phyloP scores from a whole-genome alignment of 2,888 invertebrate genomes.

The Melanotus villosus region DNA sequence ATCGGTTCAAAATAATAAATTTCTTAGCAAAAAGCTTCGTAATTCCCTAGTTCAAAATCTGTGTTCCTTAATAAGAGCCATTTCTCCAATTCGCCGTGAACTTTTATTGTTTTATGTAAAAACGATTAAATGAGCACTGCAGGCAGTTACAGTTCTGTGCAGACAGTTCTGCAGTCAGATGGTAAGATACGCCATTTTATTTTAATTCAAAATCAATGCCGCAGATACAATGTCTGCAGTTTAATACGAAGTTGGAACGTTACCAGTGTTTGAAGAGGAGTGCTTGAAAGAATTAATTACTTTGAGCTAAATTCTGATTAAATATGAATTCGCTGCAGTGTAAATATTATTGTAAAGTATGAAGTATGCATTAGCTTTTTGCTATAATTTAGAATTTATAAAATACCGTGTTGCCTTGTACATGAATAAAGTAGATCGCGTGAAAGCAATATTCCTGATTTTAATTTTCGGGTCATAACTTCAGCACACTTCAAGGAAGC shows the following conservation, averaged over 20 bases:
- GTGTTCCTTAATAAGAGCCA: too few relatives aligned
- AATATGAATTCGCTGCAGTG: constrained; percentile 28
- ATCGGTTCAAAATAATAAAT: too few relatives aligned
- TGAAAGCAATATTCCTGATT: too few relatives aligned
- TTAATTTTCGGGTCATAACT: too few relatives aligned
- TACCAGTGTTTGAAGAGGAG: constrained; percentile 37
- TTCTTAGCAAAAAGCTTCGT: too few relatives aligned
- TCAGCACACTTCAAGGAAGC: too few relatives aligned
- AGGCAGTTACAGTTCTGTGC: constrained; percentile 17
- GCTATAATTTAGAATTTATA: background rate
- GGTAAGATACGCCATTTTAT: constrained; percentile 39
- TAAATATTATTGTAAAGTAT: constrained; percentile 13
- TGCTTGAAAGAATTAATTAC: constrained; percentile 40
- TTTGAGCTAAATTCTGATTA: constrained; percentile 37
- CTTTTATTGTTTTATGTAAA: too few relatives aligned
- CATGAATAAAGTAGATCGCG: too few relatives aligned
- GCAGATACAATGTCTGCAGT: constrained; percentile 43
- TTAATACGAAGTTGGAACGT: constrained; percentile 40
- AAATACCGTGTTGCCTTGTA: too few relatives aligned
- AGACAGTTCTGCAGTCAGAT: constrained; percentile 25
- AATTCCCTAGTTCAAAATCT: too few relatives aligned
- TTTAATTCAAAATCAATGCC: constrained; percentile 52
- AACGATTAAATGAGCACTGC: background rate
- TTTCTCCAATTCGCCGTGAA: too few relatives aligned
- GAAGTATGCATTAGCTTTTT: background rate